Evolutionary conservation across 2,888 invertebrate species (phyloP), one percentile per base, ranked within the genome.

Genomic region (Pyrgus malvae): DNA sequence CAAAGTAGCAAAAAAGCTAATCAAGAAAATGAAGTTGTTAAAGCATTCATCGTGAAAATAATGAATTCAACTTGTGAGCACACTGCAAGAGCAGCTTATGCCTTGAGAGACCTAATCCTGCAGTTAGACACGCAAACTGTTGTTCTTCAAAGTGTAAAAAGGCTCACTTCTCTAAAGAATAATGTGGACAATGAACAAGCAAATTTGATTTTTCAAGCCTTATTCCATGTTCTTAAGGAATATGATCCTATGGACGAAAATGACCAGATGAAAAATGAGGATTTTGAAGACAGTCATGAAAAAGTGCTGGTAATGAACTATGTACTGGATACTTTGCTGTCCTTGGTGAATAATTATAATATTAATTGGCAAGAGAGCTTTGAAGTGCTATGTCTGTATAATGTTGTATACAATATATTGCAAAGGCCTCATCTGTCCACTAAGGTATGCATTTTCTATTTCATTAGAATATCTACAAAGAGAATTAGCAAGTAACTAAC

Each of bases 321-420:
- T n/a, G 88, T 95, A 0, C 78, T 96, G 55, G 93, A 95, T 54
- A 92, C 92, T 0, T 80, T 95, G 8, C 86, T 92, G 16, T 87
- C 91, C 0, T 81, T 95, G 37, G 93, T 95, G 3, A 92, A 93
- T 56, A 91, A 93, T 41, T 94, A 94, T 63, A 92, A 93, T 58
- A 93, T 96, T 9, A 93, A 93, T 25, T 96, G 96, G 96, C 92
- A 93, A 55, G 95, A 95, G 65, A 95, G 94, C 55, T 89, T 95
- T 2, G 95, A 96, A 83, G 93, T 95, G 0, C 90, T 94, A 56
- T 94, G 94, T 61, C 81, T 96, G 8, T 86, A 88, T 55, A 76
- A 72, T 27, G 68, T 85, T 42, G 83, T 89, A 2, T 78, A 74
- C 41, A 77, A 78, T 61, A 83, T 90, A 45, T 67, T 91, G 46